Evolutionary conservation across 2,888 invertebrate genomes (phyloP).

Genomic region (Belgica antarctica): DNA sequence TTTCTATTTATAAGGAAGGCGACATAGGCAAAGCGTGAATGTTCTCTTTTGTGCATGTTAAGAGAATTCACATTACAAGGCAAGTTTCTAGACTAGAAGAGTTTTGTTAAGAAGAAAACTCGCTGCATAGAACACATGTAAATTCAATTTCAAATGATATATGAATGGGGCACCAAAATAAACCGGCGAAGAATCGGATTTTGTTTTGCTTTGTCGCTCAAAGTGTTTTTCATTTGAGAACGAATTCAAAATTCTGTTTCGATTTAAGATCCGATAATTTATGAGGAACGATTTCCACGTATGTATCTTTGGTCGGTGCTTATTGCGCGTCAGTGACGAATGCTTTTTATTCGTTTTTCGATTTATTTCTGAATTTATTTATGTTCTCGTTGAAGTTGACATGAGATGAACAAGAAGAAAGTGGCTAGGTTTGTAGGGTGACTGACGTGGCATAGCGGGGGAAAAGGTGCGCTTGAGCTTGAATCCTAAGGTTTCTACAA

Average conservation of each 20-base stretch:
- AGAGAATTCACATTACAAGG: constrained; percentile 1
- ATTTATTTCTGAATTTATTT: too few relatives aligned
- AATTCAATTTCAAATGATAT: neutral
- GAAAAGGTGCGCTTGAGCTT: too few relatives aligned
- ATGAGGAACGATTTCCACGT: neutral
- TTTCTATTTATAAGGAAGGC: constrained; percentile 1
- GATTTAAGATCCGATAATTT: neutral
- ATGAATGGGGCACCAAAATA: neutral
- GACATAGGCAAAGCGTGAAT: neutral
- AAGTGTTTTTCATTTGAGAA: neutral
- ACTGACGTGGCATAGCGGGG: too few relatives aligned
- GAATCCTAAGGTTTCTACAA: too few relatives aligned
- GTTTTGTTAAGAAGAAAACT: neutral
- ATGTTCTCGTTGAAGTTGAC: too few relatives aligned
- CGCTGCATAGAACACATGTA: constrained; percentile 10
- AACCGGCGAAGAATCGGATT: neutral
- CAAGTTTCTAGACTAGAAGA: neutral
- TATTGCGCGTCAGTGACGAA: neutral
- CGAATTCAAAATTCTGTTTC: neutral
- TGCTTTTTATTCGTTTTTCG: neutral
- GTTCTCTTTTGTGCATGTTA: neutral
- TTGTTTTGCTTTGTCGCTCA: neutral
- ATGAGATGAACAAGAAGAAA: too few relatives aligned
- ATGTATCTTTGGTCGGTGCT: neutral
- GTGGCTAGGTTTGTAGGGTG: too few relatives aligned